These are phyloP conservation scores for Arion vulgaris DNA, from an alignment of 1,140 invertebrate genomes.

Conservation along the genomic window DNA sequence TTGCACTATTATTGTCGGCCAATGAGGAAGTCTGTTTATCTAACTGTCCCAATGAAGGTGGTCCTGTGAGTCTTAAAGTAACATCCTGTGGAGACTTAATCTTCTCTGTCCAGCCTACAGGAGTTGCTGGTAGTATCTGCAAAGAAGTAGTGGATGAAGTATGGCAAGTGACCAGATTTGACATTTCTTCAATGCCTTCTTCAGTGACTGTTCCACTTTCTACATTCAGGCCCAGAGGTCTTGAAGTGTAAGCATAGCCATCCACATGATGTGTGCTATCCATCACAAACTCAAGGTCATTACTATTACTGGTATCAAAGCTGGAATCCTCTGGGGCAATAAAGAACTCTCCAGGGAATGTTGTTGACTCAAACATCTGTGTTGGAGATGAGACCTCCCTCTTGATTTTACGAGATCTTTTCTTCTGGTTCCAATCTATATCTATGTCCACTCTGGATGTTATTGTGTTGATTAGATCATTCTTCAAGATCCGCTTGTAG, in stretches of 20 bases:
- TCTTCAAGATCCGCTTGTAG: background rate
- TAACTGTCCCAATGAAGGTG: background rate
- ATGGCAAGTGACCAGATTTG: background rate
- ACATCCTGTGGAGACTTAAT: background rate
- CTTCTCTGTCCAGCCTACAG: background rate
- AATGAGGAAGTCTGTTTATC: background rate
- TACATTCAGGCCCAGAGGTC: background rate
- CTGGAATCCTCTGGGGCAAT: background rate
- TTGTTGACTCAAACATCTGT: background rate
- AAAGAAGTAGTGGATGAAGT: background rate
- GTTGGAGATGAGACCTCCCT: background rate
- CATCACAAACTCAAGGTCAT: conserved; percentile 2
- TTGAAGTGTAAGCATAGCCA: background rate
- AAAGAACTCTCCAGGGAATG: background rate
- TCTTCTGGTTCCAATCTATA: background rate
- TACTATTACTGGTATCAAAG: background rate
- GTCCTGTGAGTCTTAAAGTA: background rate
- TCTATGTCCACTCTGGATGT: background rate
- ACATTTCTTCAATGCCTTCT: background rate
- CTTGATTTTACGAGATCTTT: background rate
- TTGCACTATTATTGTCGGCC: background rate
- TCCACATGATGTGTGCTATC: background rate
- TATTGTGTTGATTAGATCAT: background rate
- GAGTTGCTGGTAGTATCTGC: background rate
- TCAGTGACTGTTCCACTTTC: background rate